Conservation (phyloP, 2,888 invertebrate genomes). For the Pteria penguin region DNA sequence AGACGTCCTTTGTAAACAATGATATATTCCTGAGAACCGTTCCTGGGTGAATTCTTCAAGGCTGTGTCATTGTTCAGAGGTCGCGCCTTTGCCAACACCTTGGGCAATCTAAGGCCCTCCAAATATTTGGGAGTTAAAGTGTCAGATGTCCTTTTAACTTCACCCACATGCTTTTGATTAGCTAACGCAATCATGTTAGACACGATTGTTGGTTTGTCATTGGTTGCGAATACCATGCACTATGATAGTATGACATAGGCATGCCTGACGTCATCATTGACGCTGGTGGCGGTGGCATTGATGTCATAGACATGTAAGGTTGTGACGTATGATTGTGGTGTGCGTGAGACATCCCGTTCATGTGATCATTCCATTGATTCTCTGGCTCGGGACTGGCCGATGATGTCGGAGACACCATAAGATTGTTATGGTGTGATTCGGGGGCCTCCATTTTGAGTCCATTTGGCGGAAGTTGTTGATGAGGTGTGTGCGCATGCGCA, state of each 20-base stretch:
- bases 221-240: constrained; percentile 67
- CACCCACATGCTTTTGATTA: too few species aligned
- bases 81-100: too few species aligned
- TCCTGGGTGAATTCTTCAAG: too few species aligned
- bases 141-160: too few species aligned
- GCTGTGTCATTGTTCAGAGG: too few species aligned
- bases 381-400: constrained; percentile 67
- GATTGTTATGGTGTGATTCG: constrained; percentile 34
- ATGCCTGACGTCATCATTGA: constrained; percentile 47
- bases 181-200: constrained; percentile 67
- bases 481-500: constrained; percentile 55
- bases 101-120: too few species aligned
- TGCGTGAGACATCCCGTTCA: constrained; percentile 58
- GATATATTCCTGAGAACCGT: too few species aligned
- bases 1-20: too few species aligned
- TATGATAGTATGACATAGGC: constrained; percentile 64
- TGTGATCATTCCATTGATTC: constrained; percentile 38
- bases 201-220: constrained; percentile 64
- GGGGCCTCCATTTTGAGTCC: constrained; percentile 48
- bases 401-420: constrained; percentile 60
- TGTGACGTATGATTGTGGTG: constrained; percentile 55
- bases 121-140: too few species aligned
- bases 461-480: constrained; percentile 52
- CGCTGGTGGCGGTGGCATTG: constrained; percentile 59
- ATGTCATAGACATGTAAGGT: constrained; percentile 63